Conservation (phyloP, 2,797 vertebrate species). For the Heteromormyrus szaboi region DNA sequence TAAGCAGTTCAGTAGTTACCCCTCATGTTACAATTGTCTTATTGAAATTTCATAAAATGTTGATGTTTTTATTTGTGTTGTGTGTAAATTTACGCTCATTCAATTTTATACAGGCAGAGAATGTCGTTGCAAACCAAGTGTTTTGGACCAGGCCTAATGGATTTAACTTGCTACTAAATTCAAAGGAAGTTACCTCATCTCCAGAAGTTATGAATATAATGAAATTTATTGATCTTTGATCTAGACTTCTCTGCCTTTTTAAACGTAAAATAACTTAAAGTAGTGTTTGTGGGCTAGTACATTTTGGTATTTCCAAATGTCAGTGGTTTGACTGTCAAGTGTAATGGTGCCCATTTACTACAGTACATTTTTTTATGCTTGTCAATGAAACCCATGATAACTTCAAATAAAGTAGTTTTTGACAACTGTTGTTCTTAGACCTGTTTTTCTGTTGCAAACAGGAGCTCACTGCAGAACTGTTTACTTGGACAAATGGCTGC, state of each 20-base stretch:
- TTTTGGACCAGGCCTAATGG: not conserved
- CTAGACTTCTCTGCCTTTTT: not conserved
- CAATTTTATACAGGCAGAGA: not conserved
- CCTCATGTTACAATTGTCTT: not conserved
- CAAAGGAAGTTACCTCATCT: not conserved
- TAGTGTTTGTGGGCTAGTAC: not conserved
- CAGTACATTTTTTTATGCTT: not conserved
- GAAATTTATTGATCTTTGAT: not conserved
- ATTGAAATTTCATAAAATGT: not conserved
- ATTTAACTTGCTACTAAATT: not conserved
- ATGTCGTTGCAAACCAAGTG: not conserved
- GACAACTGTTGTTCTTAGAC: not conserved
- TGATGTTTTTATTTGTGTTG: not conserved
- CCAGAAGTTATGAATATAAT: not conserved
- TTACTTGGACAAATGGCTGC: not conserved
- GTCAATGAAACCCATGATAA: not conserved
- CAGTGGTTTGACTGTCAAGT: not conserved
- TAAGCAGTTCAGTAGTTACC: not conserved
- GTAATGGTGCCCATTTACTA: not conserved
- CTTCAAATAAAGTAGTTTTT: slow-evolving; percentile 10
- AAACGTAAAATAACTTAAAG: not conserved
- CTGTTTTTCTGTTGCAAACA: not conserved
- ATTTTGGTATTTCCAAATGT: not conserved
- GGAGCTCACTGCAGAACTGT: no score
- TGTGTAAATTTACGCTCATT: not conserved